Conservation (phyloP, 2,113 vertebrate genomes). For the Amphiprion ocellaris region DNA sequence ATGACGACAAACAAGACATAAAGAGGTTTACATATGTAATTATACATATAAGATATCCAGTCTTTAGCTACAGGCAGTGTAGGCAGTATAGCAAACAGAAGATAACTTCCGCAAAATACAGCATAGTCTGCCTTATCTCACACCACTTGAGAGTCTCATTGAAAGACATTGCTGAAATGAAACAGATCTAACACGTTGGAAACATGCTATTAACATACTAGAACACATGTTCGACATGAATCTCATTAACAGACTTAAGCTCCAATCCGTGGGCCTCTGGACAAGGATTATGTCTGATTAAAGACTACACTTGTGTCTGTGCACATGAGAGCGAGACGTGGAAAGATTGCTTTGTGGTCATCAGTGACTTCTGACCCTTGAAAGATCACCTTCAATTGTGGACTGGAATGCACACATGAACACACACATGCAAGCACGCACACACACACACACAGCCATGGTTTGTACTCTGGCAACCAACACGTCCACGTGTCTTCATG, state of each 20-base stretch:
- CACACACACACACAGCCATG: background rate
- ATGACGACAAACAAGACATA: background rate
- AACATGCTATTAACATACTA: slow-evolving; percentile 14
- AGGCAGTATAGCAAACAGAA: too few species aligned
- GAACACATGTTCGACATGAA: slow-evolving; percentile 1
- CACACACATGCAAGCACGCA: background rate
- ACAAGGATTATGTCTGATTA: slow-evolving; percentile 42
- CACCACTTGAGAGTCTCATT: background rate
- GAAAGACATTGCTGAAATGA: background rate
- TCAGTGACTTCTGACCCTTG: slow-evolving; percentile 15
- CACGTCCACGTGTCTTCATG: background rate
- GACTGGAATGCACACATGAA: background rate
- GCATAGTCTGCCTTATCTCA: too few species aligned
- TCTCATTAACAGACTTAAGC: slow-evolving; percentile 33
- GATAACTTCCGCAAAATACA: too few species aligned
- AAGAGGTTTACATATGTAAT: background rate
- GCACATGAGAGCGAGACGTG: background rate
- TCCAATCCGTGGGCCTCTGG: slow-evolving; percentile 39
- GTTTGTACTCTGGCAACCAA: background rate
- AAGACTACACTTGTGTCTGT: slow-evolving; percentile 24
- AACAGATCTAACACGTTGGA: background rate
- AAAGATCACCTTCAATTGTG: slow-evolving; percentile 4
- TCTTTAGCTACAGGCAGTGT: too few species aligned
- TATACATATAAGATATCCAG: too few species aligned
- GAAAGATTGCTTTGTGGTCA: background rate